Evolutionary conservation across 2,888 invertebrate species (phyloP), one percentile per base, ranked within the genome.

Genomic region (Cerastis leucographa): DNA sequence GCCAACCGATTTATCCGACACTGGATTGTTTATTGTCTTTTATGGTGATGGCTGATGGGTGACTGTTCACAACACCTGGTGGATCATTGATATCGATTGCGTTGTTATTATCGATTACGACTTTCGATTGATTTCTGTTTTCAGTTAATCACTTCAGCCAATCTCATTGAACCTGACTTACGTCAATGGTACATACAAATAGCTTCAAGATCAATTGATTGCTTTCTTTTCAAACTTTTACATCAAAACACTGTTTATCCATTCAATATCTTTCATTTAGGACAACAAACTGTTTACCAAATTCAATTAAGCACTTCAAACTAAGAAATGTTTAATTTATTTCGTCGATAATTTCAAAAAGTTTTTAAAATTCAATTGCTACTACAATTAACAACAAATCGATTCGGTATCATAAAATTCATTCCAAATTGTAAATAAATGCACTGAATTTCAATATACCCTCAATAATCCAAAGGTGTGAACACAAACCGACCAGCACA

Each of bases 1-100:
- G 95, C 96, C 96, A 96, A 93, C 94, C 89, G 94, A 95, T 94
- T 93, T 94, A 94, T 92, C 93, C 93, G 93, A 91, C 91, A 93
- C 92, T 93, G 94, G 94, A 94, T 95, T 95, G 94, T 94, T 95
- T 94, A 94, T 94, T 94, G 94, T 94, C 95, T 95, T 96, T 95
- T 96, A 96, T 95, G 96, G 96, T 94, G 93, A 92, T 95, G 94
- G 94, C 91, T 93, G 91, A 93, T 93, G 92, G 94, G 91, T 93
- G 91, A 92, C 91, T 92, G 89, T 90, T 82, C 86, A 89, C 91
- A 91, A 91, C 89, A 89, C 87, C 87, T 90, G 88, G 87, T 86
- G 83, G 89, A 87, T 85, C 86, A 85, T 89, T 87, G 85, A 83
- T 87, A 85, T 83, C 71, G 74, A 80, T 85, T 87, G 78, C 78